phyloP scores from a whole-genome alignment of 2,113 vertebrate genomes.

The Sterna hirundo region DNA sequence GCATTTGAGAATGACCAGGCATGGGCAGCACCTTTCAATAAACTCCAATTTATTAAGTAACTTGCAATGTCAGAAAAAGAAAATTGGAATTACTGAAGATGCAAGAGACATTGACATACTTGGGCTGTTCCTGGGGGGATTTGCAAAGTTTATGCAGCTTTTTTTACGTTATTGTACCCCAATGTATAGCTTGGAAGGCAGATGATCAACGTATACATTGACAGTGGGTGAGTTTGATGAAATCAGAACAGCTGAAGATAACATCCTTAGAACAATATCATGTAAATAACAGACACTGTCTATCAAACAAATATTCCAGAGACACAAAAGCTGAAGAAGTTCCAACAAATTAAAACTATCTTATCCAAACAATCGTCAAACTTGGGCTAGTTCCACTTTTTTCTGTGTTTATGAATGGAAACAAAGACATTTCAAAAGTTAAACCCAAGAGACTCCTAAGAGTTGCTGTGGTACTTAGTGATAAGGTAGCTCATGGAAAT shows the following conservation, averaged over 20 bases:
- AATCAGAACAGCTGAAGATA: not conserved
- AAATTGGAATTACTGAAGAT: not conserved
- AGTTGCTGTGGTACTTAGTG: not conserved
- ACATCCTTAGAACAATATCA: not conserved
- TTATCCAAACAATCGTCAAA: not conserved
- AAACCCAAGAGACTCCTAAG: not conserved
- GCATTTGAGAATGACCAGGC: not conserved
- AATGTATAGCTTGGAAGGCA: not conserved
- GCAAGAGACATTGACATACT: not conserved
- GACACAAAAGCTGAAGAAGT: not conserved
- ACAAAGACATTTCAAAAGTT: slow-evolving; percentile 4
- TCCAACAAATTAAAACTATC: not conserved
- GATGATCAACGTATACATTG: not conserved
- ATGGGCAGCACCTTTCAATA: not conserved
- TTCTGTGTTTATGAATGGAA: slow-evolving; percentile 3
- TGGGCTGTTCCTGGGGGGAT: not conserved
- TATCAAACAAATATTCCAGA: not conserved
- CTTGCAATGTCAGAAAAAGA: not conserved
- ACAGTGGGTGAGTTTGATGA: not conserved
- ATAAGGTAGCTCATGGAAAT: not conserved
- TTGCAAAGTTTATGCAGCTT: slow-evolving; percentile 13
- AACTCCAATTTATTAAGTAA: not conserved
- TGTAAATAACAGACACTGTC: not conserved
- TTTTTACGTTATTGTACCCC: not conserved
- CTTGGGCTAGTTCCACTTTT: not conserved